Base-by-base conservation (phyloP, 2,888 invertebrate genomes). In the Oscheius onirici region DNA sequence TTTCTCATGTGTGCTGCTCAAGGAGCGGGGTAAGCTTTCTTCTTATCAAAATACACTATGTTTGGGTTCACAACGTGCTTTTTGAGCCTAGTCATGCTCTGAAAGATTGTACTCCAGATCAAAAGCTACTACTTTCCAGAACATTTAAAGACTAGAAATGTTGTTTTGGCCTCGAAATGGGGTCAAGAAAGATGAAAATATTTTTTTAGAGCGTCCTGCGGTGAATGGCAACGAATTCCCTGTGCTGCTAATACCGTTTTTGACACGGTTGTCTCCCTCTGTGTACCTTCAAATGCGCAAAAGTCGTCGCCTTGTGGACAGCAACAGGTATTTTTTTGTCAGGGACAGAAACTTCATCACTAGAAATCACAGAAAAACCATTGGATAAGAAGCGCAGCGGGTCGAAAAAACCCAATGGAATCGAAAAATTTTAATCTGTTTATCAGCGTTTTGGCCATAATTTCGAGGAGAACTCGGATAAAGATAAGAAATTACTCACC, bases 1-100 rank as follows among this genome's bases (percentile, higher is more conserved):
- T 87, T 87, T 71, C 74, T 87, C 26, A 86, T 87, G 68, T 87
- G 87, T 68, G 79, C 83, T 3, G 82, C 81, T 26, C 73, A 72
- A 34, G 79, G 79, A 17, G 67, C 82, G 43, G 81, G 76, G 83
- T 81, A 41, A 58, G 73, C 46, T 52, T 6, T 20, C 13, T 46
- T 13, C 3, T 5, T 46, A n/a, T n/a, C n/a, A n/a, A n/a, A n/a
- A n/a, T n/a, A n/a, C n/a, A n/a, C n/a, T n/a, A n/a, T n/a, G n/a
- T n/a, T n/a, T n/a, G n/a, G n/a, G n/a, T n/a, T n/a, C n/a, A n/a
- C n/a, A n/a, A n/a, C n/a, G n/a, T n/a, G n/a, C n/a, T n/a, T n/a
- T n/a, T n/a, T n/a, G n/a, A n/a, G n/a, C n/a, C n/a, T n/a, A n/a
- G n/a, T n/a, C n/a, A n/a, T n/a, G n/a, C n/a, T n/a, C n/a, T n/a